Base-by-base conservation (phyloP, 2,888 invertebrate genomes). In the Ochlodes sylvanus region DNA sequence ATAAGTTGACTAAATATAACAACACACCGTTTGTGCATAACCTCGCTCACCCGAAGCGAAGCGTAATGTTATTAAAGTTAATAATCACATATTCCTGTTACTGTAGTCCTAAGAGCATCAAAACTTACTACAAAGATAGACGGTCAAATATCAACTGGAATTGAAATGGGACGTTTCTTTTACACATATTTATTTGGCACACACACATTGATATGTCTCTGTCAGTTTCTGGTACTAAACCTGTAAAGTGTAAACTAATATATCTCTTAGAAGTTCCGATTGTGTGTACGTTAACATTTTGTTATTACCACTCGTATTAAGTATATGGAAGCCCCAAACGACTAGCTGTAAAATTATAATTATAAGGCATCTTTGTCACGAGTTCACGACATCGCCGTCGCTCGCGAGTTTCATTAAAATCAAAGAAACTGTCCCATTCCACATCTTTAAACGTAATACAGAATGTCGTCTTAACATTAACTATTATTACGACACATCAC, bases 111-210 rank as follows among this genome's bases (percentile, higher is more conserved):
- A 66, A 58, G 54, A 42, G 63, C 50, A 32, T 60, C 32, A 60
- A 66, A 15, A 55, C 63, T 58, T 66, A 60, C 41, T 66, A 66
- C 66, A 21, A 66, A 58, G 52, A 66, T 66, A 66, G 58, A 66
- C 66, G 66, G 66, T 60, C 52, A 50, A 60, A 32, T 66, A 66
- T 60, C 58, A 32, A 66, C 41, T 60, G 66, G 52, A 60, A 65
- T 75, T 72, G 79, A 86, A 86, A 88, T 86, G 85, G 85, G 87
- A 85, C 84, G 79, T 70, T 80, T 81, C 77, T 77, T 73, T 75
- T 73, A 75, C 62, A 63, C 77, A 60, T 63, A 69, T 77, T 78
- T 74, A 81, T 87, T 90, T 89, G 90, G 90, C 90, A 90, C 90
- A 87, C 79, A 77, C 76, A 83, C 78, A 78, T 76, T 87, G 87